Evolutionary conservation across 2,113 vertebrate species (phyloP).

Genomic region (Eclectus roratus): DNA sequence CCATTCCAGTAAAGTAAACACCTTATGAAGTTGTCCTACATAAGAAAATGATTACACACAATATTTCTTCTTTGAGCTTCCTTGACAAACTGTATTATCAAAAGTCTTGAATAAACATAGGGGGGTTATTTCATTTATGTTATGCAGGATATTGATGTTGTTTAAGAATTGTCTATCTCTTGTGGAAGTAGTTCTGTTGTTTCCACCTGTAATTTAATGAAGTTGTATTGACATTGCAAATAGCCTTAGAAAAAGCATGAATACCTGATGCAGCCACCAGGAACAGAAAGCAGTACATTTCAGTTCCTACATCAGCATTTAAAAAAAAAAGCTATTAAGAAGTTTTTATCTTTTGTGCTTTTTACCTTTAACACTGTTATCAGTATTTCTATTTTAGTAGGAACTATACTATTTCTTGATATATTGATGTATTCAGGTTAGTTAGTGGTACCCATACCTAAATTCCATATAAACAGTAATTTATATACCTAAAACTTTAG

Average conservation of each 20-base stretch:
- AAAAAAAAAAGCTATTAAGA: background rate
- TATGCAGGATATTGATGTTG: background rate
- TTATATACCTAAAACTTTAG: background rate
- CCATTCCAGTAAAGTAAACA: background rate
- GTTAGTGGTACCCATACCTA: background rate
- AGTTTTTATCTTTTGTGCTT: background rate
- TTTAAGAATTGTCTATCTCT: background rate
- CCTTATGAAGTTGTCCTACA: background rate
- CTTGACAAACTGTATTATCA: background rate
- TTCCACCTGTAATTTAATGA: background rate
- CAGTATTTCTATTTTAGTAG: background rate
- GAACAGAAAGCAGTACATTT: background rate
- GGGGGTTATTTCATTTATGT: background rate
- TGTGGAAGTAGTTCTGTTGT: background rate
- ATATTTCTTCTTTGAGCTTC: background rate
- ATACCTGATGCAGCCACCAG: background rate
- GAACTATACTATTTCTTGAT: background rate
- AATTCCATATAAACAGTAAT: background rate
- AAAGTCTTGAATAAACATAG: background rate
- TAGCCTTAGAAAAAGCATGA: background rate
- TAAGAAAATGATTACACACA: background rate
- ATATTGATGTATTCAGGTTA: background rate
- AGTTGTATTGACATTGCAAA: background rate
- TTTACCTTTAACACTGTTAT: background rate
- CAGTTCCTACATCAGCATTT: background rate